Percentiles rank a stretch among this genome's conserved stretches.
These are phyloP conservation scores for Himalopsyche japonica DNA, from an alignment of 2,888 invertebrate genomes.

Conservation along the genomic window DNA sequence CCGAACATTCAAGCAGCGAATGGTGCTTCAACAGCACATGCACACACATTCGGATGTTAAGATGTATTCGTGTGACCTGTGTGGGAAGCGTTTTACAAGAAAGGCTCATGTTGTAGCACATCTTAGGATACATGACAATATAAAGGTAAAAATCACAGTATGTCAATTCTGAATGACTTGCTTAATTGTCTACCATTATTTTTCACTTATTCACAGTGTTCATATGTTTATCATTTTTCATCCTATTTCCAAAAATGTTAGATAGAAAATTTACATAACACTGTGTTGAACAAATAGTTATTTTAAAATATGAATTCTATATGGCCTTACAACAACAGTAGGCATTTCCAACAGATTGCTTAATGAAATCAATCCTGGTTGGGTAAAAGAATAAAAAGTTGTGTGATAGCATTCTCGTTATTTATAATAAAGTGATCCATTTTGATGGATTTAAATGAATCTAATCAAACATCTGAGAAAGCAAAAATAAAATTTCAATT, in stretches of 20 bases:
- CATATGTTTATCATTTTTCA: background rate
- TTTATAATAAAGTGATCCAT: no score
- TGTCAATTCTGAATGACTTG: background rate
- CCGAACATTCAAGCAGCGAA: conserved; percentile 34
- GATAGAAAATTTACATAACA: background rate
- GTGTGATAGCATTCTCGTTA: background rate
- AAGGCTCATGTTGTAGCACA: conserved; percentile 52
- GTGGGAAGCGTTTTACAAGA: conserved; percentile 47
- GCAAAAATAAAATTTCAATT: no score
- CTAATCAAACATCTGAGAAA: no score
- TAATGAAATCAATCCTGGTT: no score
- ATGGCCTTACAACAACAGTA: no score
- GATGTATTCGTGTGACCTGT: conserved; percentile 46
- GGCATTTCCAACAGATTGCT: no score
- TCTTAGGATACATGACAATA: conserved; percentile 54
- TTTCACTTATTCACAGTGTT: no score
- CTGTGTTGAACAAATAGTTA: no score
- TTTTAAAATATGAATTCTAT: background rate
- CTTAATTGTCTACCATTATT: background rate
- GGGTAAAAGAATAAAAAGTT: background rate
- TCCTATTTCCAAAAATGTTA: background rate
- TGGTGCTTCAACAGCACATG: conserved; percentile 44
- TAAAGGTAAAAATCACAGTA: conserved; percentile 42
- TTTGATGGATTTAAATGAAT: no score
- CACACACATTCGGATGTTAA: conserved; percentile 46